Evolutionary conservation across 2,113 vertebrate genomes (phyloP).

Genomic region (Petroica traversi): DNA sequence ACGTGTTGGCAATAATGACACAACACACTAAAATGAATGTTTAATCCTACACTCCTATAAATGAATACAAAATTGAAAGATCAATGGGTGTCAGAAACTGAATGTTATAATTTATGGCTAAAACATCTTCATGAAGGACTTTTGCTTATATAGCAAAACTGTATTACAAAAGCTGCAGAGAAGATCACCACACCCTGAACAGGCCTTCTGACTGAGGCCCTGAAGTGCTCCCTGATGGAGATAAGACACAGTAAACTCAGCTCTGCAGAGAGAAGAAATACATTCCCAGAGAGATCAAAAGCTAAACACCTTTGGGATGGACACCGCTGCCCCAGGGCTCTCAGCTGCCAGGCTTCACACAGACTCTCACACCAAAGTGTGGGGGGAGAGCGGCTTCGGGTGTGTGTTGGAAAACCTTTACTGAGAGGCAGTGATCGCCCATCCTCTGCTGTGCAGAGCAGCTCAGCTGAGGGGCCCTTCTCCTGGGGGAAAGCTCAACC

Average conservation of each 20-base stretch:
- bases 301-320: fast-evolving
- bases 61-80: neutral
- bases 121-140: neutral
- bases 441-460: fast-evolving
- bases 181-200: neutral
- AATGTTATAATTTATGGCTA: neutral
- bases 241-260: neutral
- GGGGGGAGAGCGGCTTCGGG: neutral
- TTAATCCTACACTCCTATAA: neutral
- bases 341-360: neutral
- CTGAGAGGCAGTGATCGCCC: neutral
- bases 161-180: neutral
- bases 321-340: fast-evolving
- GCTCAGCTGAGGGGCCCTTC: neutral
- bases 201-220: neutral
- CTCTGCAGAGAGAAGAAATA: too few species aligned
- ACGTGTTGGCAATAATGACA: neutral
- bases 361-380: fast-evolving
- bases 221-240: fast-evolving
- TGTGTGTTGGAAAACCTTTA: fast-evolving
- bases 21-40: neutral
- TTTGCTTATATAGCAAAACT: neutral
- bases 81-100: neutral
- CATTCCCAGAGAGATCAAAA: neutral
- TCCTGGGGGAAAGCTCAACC: fast-evolving